phyloP scores from a whole-genome alignment of 2,113 vertebrate genomes.

The Alethe castanea region DNA sequence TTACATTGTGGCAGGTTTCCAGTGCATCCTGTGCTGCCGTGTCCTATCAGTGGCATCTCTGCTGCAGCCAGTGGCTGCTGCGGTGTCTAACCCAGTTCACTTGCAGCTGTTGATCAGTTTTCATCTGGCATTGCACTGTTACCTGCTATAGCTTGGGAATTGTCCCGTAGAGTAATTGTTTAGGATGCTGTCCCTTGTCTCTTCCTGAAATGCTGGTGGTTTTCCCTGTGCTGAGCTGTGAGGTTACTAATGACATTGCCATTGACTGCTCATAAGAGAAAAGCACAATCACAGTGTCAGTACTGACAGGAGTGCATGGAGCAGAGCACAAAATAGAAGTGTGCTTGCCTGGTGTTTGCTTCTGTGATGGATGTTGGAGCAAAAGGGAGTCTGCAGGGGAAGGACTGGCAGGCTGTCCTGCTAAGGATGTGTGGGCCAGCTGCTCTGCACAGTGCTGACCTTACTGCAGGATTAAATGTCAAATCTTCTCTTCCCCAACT shows the following conservation, averaged over 20 bases:
- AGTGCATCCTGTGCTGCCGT: background rate
- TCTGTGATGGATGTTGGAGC: background rate
- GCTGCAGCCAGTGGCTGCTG: background rate
- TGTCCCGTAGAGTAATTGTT: background rate
- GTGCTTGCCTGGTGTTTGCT: background rate
- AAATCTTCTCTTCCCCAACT: background rate
- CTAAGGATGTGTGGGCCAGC: background rate
- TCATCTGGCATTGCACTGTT: background rate
- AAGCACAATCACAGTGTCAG: fast-evolving
- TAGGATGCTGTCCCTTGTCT: background rate
- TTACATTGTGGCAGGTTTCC: background rate
- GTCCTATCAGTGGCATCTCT: background rate
- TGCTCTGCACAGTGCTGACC: background rate
- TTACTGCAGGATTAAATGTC: background rate
- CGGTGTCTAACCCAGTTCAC: background rate
- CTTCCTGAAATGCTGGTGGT: background rate
- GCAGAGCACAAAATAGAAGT: background rate
- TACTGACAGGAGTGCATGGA: background rate
- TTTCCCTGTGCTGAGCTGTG: background rate
- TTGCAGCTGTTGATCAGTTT: background rate
- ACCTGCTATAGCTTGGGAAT: background rate
- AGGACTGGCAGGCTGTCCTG: background rate
- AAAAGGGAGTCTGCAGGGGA: background rate
- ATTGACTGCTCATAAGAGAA: background rate
- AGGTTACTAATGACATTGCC: background rate